phyloP scores from a whole-genome alignment of 92 coral and sea anemone genomes.

The Epizoanthus ramosus region DNA sequence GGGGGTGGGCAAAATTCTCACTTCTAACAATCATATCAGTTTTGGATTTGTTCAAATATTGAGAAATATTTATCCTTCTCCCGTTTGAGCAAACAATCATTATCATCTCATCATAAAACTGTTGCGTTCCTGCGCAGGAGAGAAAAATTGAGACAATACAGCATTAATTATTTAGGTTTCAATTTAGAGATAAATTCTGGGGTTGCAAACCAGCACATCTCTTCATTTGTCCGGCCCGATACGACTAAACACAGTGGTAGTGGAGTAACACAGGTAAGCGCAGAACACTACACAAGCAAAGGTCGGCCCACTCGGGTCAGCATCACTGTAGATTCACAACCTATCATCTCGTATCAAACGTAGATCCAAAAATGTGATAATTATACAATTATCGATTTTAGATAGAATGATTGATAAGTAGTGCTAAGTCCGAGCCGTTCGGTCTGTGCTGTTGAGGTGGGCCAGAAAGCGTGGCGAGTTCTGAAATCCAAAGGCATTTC shows the following conservation, averaged over 20 bases:
- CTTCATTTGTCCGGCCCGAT: slow-evolving; percentile 57
- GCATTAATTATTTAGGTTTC: slow-evolving; percentile 85
- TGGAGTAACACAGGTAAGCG: slow-evolving; percentile 16
- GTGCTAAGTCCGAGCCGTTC: slow-evolving; percentile 52
- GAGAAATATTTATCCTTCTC: slow-evolving; percentile 74
- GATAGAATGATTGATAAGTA: slow-evolving; percentile 93
- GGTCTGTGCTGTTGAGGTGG: slow-evolving; percentile 64
- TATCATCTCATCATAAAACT: slow-evolving; percentile 67
- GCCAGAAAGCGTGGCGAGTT: slow-evolving; percentile 67
- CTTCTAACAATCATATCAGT: slow-evolving; percentile 76
- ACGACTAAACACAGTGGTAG: background rate
- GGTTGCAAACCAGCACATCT: slow-evolving; percentile 86
- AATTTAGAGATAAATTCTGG: slow-evolving; percentile 82
- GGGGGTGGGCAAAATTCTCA: slow-evolving; percentile 75
- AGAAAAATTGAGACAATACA: slow-evolving; percentile 73
- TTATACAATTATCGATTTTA: slow-evolving; percentile 99
- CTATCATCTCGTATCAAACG: slow-evolving; percentile 83
- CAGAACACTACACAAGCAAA: background rate
- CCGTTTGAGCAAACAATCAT: slow-evolving; percentile 71
- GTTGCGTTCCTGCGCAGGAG: slow-evolving; percentile 54
- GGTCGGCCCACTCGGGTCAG: slow-evolving; percentile 53
- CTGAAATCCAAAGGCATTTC: slow-evolving; percentile 78
- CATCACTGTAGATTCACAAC: slow-evolving; percentile 76
- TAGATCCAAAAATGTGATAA: slow-evolving; percentile 96
- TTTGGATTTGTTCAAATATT: slow-evolving; percentile 69